Evolutionary conservation across 2,113 vertebrate species (phyloP), one percentile per base, ranked within the genome.

Genomic region (Salminus brasiliensis): DNA sequence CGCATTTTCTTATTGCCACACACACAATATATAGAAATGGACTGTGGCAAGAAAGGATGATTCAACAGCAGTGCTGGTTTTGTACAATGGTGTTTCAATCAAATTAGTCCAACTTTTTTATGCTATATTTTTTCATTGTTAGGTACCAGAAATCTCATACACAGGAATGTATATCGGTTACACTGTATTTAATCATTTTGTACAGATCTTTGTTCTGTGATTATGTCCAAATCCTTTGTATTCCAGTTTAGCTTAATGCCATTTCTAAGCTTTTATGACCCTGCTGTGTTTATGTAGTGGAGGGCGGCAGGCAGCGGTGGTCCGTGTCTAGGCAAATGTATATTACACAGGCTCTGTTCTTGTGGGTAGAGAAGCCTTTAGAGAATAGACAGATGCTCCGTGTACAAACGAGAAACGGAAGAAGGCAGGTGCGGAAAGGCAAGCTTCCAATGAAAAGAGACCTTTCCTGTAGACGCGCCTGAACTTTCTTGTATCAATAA

Each of bases 181-280:
- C 90, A 92, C 86, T 92, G 88, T 93, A 89, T 93, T 90, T 92
- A 91, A 92, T 91, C 92, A 80, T 86, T 86, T 72, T 93, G 90
- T 93, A 92, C 88, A 93, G 85, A 73, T 49, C 29, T 18, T 29
- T 83, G 74, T 72, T 87, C 78, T 79, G n/a, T n/a, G 81, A 80
- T 79, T 63, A n/a, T 73, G 49, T 85, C 81, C 55, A 83, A 79
- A 81, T 79, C 81, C 84, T 78, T 63, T 34, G 18, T 11, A 41
- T 70, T 69, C 16, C 45, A 36, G 55, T 25, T 41, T 36, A 18
- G 18, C 13, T 66, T 52, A 12, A 29, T 13, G 2, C 12, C 11
- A 30, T 25, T 43, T 30, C 52, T 45, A n/a, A 18, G 21, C 45
- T 30, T 25, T 74, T 12, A 57, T 57, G 21, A 70, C 11, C 55